A percentile compares a stretch with the other conserved stretches of the same genome.
Conservation (phyloP, 1,140 invertebrate species). For the Papilio machaon region DNA sequence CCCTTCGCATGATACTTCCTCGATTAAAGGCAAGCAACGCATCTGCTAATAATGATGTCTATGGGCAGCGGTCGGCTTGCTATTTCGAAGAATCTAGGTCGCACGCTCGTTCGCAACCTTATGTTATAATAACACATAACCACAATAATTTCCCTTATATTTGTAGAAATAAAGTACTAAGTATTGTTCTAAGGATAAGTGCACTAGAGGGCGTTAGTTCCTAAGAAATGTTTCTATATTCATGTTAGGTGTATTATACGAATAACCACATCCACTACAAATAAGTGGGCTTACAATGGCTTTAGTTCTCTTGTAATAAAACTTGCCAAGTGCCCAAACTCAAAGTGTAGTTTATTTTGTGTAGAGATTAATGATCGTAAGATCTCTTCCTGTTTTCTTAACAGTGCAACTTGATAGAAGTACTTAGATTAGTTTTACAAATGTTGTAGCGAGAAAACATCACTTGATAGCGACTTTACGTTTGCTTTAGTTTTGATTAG, state of each 20-base stretch:
- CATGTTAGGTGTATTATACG: neutral
- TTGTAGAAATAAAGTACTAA: neutral
- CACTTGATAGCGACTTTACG: neutral
- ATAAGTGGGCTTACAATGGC: neutral
- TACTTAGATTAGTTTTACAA: neutral
- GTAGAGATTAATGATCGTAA: conserved; percentile 5
- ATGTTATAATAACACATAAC: neutral
- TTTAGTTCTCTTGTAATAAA: conserved; percentile 3
- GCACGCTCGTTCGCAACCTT: no score
- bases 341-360: conserved; percentile 11
- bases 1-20: no score
- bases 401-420: neutral
- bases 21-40: no score
- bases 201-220: neutral
- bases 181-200: neutral
- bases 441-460: neutral
- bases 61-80: no score
- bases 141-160: neutral
- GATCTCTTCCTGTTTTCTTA: conserved; percentile 14
- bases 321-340: conserved; percentile 7
- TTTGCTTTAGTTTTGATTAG: neutral
- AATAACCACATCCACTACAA: neutral
- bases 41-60: no score
- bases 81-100: no score
- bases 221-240: neutral